Percentiles rank a stretch among this genome's conserved stretches.
phyloP scores from a whole-genome alignment of 2,888 invertebrate genomes.

The Platypus cylindrus region DNA sequence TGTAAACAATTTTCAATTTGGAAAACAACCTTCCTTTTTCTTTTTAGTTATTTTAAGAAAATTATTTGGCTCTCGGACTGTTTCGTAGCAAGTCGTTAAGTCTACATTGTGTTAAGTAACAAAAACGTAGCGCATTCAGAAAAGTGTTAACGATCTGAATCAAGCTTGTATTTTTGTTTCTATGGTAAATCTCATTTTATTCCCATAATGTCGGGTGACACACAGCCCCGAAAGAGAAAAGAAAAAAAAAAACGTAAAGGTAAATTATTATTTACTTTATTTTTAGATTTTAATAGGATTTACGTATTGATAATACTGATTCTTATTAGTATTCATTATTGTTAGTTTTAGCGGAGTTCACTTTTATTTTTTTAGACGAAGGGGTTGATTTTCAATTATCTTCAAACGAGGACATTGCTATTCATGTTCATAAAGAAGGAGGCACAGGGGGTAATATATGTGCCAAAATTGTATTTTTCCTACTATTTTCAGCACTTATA shows the following conservation, averaged over 20 bases:
- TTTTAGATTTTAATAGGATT: no score
- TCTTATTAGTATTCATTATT: slow-evolving; percentile 5
- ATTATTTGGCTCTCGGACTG: no score
- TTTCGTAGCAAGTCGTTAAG: no score
- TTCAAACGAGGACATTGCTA: slow-evolving; percentile 51
- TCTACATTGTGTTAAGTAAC: slow-evolving; percentile 12
- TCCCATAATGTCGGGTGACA: slow-evolving; percentile 69
- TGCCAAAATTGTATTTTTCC: slow-evolving; percentile 71
- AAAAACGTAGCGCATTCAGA: not conserved
- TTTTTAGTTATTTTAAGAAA: no score
- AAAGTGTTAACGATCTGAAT: slow-evolving; percentile 4
- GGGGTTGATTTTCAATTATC: slow-evolving; percentile 3
- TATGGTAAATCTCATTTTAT: slow-evolving; percentile 12
- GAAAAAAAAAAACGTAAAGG: slow-evolving; percentile 75
- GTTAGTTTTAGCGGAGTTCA: not conserved
- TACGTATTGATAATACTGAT: slow-evolving; percentile 21
- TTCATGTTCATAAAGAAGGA: slow-evolving; percentile 65
- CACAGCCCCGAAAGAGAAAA: slow-evolving; percentile 75
- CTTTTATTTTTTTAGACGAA: slow-evolving; percentile 15
- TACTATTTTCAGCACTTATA: slow-evolving; percentile 55
- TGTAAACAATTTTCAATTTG: no score
- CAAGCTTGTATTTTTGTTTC: slow-evolving; percentile 7
- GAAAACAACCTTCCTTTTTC: no score
- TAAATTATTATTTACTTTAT: no score
- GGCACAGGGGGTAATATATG: slow-evolving; percentile 74